phyloP scores from a whole-genome alignment of 2,797 vertebrate genomes.

The Channallabes apus region DNA sequence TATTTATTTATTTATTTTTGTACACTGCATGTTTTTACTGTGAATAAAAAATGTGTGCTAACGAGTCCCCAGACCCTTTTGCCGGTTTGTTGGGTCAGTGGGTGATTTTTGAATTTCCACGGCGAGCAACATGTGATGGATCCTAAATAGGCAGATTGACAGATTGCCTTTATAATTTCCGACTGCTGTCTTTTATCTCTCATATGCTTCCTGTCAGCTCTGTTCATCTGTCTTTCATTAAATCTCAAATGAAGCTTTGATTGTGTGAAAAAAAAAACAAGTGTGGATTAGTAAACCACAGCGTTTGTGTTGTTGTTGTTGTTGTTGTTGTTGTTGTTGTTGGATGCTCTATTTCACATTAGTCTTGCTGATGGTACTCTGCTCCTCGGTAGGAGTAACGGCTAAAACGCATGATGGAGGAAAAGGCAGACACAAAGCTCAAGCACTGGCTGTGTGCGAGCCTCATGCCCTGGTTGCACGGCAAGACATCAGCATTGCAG shows the following conservation, averaged over 20 bases:
- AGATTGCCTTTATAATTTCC: neutral
- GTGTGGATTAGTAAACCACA: slow-evolving; percentile 39
- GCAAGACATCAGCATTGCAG: slow-evolving; percentile 49
- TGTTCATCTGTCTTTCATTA: neutral
- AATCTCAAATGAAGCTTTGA: slow-evolving; percentile 36
- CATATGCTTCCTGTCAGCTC: slow-evolving; percentile 3
- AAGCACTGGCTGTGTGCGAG: slow-evolving; percentile 16
- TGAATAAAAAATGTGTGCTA: neutral
- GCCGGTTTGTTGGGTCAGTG: neutral
- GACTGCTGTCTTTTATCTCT: neutral
- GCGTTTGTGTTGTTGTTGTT: slow-evolving; percentile 32
- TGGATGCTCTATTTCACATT: neutral
- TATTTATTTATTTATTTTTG: neutral
- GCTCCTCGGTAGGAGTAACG: neutral
- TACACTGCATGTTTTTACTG: neutral
- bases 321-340: too few species aligned
- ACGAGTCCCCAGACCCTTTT: neutral
- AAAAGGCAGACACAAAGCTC: neutral
- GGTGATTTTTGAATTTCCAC: neutral
- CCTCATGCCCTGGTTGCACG: slow-evolving; percentile 32
- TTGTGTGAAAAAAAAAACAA: slow-evolving; percentile 26
- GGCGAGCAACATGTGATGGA: neutral
- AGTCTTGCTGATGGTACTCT: neutral
- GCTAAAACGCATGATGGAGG: neutral
- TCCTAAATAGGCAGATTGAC: neutral